Evolutionary conservation across 2,113 vertebrate species (phyloP), one percentile per base, ranked within the genome.

Genomic region (Halcyon malimbica): DNA sequence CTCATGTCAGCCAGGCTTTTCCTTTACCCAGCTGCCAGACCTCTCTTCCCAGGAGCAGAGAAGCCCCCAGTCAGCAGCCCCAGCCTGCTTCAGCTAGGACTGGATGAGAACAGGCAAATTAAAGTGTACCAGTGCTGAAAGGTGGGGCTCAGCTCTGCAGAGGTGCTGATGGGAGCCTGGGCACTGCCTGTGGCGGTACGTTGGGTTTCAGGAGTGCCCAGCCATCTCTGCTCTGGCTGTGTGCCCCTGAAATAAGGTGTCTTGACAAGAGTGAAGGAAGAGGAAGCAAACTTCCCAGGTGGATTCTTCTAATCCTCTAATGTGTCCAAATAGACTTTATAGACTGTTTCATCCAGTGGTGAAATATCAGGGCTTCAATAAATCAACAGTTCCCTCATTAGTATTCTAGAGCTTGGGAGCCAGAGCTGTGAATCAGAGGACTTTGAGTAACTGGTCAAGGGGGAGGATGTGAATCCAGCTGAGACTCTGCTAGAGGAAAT

Each of bases 71-170:
- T 97, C 76, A 85, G 97, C 78, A 86, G 94, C 39, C 60, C 96
- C 64, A 91, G 97, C 81, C 91, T 99, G 4, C 84, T 99, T 19
- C 99, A 99, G 91, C 98, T 99, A 18, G 98, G 98, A 4, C 96
- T 99, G 97, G 99, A 99, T 88, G 98, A 99, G 13, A 98, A 98
- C 88, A 97, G 98, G 39, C 98, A 98, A 50, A 98, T 99, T 87
- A 98, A 98, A 91, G 98, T 99, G 68, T 99, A 98, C 93, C 98
- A 94, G 56, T 99, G 97, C 94, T 99, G 76, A 98, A 28, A 83
- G 76, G 64, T 53, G 84, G 33, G 39, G 1, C 31, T 23, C 8
- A 15, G 26, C 28, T 80, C 92, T 54, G 51, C 35, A 39, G 56
- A 35, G 80, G 2, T 5, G 29, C 69, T 29, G 33, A 25, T 2